Evolutionary conservation across 2,888 invertebrate genomes (phyloP), one percentile per base, ranked within the genome.

Genomic region (Cosmia pyralina): DNA sequence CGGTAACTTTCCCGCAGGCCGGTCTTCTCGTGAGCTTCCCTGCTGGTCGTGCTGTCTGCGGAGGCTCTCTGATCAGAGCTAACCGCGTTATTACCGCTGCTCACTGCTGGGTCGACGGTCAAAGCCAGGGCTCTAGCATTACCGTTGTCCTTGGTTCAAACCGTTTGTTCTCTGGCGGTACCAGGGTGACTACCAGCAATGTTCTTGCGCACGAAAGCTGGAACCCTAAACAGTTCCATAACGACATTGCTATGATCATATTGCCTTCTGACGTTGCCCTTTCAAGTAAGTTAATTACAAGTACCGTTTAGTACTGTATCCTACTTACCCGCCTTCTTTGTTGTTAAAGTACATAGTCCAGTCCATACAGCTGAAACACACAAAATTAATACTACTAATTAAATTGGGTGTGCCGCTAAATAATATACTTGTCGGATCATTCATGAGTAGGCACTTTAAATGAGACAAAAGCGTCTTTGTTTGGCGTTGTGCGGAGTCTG

Each of bases 91-190:
- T 92, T n/a, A 93, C 93, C 0, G 93, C 93, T 48, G 93, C 93
- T 44, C 94, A 93, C 77, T 94, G 94, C 81, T 94, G 94, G 94
- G 88, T 71, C 19, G 93, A 94, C 64, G 94, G 94, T 10, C 5
- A n/a, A 0, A 84, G 90, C 79, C 92, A 90, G 69, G 93, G 84
- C 1, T 90, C 88, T 87, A 85, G 87, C 46, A 60, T 91, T 8
- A 90, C 88, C 1, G 91, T 93, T 1, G 89, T 93, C 0, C 89
- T 93, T 4, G 93, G 92, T 28, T 90, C 93, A 8, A 64, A 77
- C 7, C n/a, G 78, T 0, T 74, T 93, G n/a, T 93, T 91, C 86
- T 73, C 68, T 19, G 93, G 93, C 7, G 94, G 94, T 17, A 85
- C 81, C n/a, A 90, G 94, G 22, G 0, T 90, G 0, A 52, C 77